Base-by-base conservation (phyloP, 2,888 invertebrate genomes). In the Phyto melanocephala region DNA sequence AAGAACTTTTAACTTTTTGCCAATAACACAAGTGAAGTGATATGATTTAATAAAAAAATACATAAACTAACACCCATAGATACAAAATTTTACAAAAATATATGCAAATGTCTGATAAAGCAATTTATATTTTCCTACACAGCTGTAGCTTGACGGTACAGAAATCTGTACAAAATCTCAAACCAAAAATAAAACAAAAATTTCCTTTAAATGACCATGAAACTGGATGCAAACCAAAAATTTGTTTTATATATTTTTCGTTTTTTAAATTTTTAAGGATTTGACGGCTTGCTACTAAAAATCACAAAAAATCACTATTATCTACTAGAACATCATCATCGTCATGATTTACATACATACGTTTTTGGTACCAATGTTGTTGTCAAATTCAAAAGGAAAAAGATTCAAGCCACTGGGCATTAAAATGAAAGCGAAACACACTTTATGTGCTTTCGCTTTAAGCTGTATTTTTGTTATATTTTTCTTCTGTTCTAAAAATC, bases 371-470 rank as follows among this genome's bases (percentile, higher is more conserved):
- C 5, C 42, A 17, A 37, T 15, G 15, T 20, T n/a, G 3, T 5
- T 56, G 54, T 56, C 45, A 35, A 28, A 45, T 45, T 5, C 13
- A 45, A 58, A 20, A 8, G 17, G 33, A 47, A 13, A 22, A 35
- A 33, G 13, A 63, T 42, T 40, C 42, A 17, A 45, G 56, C 35
- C 45, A 22, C 33, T 58, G 35, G 54, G 33, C 28, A 40, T 40
- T 54, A 42, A 54, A 68, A 15, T 13, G 20, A 42, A 68, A 40
- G 6, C 28, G 13, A n/a, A 35, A 54, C 20, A 10, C 15, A 17
- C 8, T 62, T 28, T 45, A 45, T 70, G 13, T 20, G 42, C 20
- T 58, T 56, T 70, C 15, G 33, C 33, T 70, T 35, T 45, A n/a
- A 45, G 35, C 56, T 20, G 6, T 28, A 20, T 50, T 42, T 45